Evolutionary conservation across 2,888 invertebrate species (phyloP).

Genomic region (Pinctada fucata): DNA sequence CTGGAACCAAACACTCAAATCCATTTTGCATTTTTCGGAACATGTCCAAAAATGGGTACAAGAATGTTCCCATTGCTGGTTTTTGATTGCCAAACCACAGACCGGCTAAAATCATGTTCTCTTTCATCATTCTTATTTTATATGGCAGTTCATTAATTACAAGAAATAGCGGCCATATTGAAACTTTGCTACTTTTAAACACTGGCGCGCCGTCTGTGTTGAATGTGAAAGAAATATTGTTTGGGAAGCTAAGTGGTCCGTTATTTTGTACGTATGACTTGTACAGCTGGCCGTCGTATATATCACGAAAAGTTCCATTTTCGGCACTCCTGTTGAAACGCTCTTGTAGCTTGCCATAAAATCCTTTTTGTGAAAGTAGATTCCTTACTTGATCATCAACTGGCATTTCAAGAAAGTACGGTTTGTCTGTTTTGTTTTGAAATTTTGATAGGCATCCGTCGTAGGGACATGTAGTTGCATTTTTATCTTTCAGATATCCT

Average conservation of each 20-base stretch:
- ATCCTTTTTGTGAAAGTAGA: constrained; percentile 23
- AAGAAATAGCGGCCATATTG: constrained; percentile 32
- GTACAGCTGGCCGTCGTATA: constrained; percentile 33
- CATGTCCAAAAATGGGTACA: constrained; percentile 18
- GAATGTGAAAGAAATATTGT: constrained; percentile 30
- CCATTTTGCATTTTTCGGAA: constrained; percentile 16
- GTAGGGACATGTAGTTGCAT: neutral
- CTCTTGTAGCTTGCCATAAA: constrained; percentile 19
- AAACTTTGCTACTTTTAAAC: constrained; percentile 38
- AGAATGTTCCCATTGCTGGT: constrained; percentile 13
- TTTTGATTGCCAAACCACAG: too few relatives aligned
- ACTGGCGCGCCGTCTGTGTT: constrained; percentile 37
- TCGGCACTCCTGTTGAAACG: constrained; percentile 5
- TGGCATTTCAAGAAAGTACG: constrained; percentile 33
- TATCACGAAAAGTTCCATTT: constrained; percentile 22
- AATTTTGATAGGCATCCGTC: neutral
- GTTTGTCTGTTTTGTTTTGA: neutral
- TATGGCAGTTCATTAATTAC: constrained; percentile 40
- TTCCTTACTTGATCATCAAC: constrained; percentile 21
- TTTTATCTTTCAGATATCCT: neutral
- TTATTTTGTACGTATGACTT: constrained; percentile 19
- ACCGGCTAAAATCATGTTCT: constrained; percentile 31
- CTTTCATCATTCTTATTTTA: constrained; percentile 22
- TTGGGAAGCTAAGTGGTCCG: constrained; percentile 10
- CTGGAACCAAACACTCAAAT: neutral